Conservation (phyloP, 2,797 vertebrate species). For the Mormyrops boulengeri region DNA sequence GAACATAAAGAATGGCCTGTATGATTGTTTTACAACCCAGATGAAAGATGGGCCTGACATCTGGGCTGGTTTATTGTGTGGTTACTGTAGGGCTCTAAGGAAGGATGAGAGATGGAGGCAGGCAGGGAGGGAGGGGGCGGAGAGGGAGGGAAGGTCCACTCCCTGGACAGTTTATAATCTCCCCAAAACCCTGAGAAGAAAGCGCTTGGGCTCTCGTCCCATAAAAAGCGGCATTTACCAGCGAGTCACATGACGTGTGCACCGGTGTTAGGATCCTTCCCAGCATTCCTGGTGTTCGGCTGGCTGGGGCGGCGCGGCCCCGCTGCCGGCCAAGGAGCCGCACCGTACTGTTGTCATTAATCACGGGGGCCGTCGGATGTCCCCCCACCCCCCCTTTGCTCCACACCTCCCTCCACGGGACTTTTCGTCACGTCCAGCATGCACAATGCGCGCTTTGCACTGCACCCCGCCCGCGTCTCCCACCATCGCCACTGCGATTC, state of each 20-base stretch:
- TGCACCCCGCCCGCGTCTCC: background rate
- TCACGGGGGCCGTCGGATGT: conserved; percentile 50
- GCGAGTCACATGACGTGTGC: background rate
- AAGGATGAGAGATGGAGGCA: conserved; percentile 51
- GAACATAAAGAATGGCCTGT: conserved; percentile 52
- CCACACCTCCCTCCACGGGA: conserved; percentile 28
- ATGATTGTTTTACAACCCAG: conserved; percentile 52
- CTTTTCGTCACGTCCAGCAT: conserved; percentile 37
- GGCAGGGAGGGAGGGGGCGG: conserved; percentile 38
- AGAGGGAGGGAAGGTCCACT: conserved; percentile 24
- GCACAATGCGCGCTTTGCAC: background rate
- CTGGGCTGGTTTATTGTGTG: conserved; percentile 59
- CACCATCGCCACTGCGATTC: background rate
- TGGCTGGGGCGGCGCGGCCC: background rate
- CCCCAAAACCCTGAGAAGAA: background rate
- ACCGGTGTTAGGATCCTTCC: background rate
- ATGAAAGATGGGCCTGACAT: conserved; percentile 52
- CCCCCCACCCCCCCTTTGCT: background rate
- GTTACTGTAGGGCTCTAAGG: conserved; percentile 50
- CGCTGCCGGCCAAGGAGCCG: conserved; percentile 39
- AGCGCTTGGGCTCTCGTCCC: background rate
- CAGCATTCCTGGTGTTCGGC: background rate
- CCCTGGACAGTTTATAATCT: background rate
- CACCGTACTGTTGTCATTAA: conserved; percentile 57
- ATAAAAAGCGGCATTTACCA: background rate